These are phyloP conservation scores for Macroglossus sobrinus DNA, from an alignment of 2,113 vertebrate species.

Conservation along the genomic window DNA sequence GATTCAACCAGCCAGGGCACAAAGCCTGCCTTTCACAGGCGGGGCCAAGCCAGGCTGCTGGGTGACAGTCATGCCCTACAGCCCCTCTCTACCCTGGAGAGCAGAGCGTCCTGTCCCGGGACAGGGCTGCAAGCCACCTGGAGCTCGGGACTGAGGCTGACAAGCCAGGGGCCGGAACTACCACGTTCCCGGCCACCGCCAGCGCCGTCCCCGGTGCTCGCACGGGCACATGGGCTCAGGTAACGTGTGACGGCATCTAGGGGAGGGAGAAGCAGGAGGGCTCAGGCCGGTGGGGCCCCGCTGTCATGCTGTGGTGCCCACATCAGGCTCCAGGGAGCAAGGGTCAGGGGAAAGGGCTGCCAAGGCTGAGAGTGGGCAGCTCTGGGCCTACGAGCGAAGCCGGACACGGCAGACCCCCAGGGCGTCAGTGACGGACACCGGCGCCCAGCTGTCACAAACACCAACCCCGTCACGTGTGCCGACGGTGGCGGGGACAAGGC, in stretches of 20 bases:
- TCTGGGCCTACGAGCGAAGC: background rate
- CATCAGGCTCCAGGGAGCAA: no score
- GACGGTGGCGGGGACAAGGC: accelerated
- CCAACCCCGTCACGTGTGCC: accelerated
- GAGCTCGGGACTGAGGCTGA: background rate
- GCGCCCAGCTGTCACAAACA: background rate
- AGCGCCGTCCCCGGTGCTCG: accelerated
- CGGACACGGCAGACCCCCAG: background rate
- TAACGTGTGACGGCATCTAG: accelerated
- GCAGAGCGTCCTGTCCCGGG: background rate
- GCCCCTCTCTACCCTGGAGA: accelerated
- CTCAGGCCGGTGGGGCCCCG: background rate
- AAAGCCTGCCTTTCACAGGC: background rate
- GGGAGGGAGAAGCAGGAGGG: no score
- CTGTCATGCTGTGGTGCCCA: accelerated
- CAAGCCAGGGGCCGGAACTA: background rate
- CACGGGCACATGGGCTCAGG: accelerated
- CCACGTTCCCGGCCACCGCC: background rate
- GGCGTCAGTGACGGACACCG: no score
- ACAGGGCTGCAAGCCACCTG: background rate
- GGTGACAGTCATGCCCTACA: background rate
- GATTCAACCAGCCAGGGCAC: background rate
- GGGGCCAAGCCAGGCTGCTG: accelerated
- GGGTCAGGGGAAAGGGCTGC: no score
- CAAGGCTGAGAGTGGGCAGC: accelerated